phyloP scores from a whole-genome alignment of 1,140 invertebrate species.

The Steinernema khuongi region DNA sequence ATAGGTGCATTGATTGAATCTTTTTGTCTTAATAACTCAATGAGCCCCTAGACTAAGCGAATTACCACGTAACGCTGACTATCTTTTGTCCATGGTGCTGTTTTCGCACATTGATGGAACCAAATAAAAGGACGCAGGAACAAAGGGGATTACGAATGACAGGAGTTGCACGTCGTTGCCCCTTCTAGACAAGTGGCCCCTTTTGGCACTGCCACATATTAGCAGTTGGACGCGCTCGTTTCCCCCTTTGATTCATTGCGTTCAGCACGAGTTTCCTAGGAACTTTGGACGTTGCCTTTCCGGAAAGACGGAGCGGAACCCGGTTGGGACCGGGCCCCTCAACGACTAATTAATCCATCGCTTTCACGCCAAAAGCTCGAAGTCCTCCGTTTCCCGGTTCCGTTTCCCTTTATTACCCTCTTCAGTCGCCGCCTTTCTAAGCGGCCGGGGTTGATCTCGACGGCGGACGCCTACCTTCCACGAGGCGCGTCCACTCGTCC shows the following conservation, averaged over 20 bases:
- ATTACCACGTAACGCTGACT: no score
- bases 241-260: neutral
- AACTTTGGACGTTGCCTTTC: neutral
- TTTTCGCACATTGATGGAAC: no score
- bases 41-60: no score
- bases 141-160: no score
- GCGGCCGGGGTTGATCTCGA: neutral
- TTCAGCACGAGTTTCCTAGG: neutral
- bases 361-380: neutral
- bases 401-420: conserved; percentile 12
- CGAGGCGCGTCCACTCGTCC: neutral
- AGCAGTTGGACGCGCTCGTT: neutral
- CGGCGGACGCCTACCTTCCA: neutral
- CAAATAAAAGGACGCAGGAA: no score
- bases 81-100: no score
- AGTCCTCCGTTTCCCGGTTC: neutral
- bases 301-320: neutral
- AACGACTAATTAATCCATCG: neutral
- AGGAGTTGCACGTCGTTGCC: no score
- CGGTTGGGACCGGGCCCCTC: neutral
- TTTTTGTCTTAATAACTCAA: no score
- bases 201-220: neutral
- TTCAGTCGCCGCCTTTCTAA: neutral
- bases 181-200: neutral
- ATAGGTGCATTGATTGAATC: no score